These are phyloP conservation scores for Podiceps cristatus DNA, from an alignment of 2,113 vertebrate species.

Conservation along the genomic window DNA sequence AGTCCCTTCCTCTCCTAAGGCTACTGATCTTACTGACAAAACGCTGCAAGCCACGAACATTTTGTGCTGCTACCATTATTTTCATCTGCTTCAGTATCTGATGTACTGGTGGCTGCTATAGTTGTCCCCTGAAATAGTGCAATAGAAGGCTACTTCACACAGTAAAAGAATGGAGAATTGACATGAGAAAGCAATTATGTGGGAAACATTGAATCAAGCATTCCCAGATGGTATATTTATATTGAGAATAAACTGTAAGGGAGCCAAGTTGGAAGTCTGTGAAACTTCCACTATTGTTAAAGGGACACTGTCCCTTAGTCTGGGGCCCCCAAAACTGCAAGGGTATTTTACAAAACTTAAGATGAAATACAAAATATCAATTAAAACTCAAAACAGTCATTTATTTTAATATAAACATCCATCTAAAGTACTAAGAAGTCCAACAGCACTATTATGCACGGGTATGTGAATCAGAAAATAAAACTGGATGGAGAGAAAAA, in stretches of 20 bases:
- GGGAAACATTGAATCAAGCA: slow-evolving; percentile 56
- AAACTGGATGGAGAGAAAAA: not conserved
- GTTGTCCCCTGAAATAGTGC: not conserved
- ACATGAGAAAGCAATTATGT: slow-evolving; percentile 70
- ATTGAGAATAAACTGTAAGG: slow-evolving; percentile 49
- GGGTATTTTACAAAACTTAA: not conserved
- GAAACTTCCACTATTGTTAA: slow-evolving; percentile 60
- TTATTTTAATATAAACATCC: not conserved
- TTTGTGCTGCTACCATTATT: not conserved
- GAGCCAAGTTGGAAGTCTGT: slow-evolving; percentile 61
- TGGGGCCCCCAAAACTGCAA: not conserved
- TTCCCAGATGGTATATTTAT: slow-evolving; percentile 73
- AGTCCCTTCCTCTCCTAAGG: not conserved
- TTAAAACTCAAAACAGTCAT: not conserved
- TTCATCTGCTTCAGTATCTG: not conserved
- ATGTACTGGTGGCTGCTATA: not conserved
- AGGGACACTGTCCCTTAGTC: slow-evolving; percentile 18
- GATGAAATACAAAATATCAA: not conserved
- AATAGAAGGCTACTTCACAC: slow-evolving; percentile 3
- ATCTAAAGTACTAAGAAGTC: not conserved
- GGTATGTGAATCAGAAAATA: not conserved
- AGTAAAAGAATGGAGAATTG: slow-evolving; percentile 22
- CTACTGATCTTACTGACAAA: not conserved
- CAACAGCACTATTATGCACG: not conserved
- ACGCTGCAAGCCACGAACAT: not conserved